Evolutionary conservation across 2,797 vertebrate genomes (phyloP), one percentile per base, ranked within the genome.

Genomic region (Cottoperca gobio): DNA sequence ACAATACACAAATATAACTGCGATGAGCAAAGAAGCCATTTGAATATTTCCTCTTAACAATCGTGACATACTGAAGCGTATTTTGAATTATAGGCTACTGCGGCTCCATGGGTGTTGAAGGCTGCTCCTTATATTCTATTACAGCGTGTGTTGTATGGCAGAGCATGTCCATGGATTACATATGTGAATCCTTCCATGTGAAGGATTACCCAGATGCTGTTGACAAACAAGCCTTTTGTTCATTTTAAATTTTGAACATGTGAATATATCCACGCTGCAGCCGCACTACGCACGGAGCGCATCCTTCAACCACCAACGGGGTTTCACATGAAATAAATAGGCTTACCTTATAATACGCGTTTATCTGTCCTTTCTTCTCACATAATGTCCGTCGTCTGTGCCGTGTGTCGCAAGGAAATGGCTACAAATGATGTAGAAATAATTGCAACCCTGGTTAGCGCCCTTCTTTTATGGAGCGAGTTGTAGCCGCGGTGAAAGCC

Each of bases 341-440:
- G 6, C 73, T 74, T 74, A 85, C 83, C 79, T 76, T 37, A 0
- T 28, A 10, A 53, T 16, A 46, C 17, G 13, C 9, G 10, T 28
- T 24, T 3, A 28, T 48, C 11, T 1, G 17, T 63, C 43, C 43
- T 3, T 3, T 58, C 37, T 45, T 49, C 45, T 43, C 55, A 28
- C 66, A 23, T 35, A 1, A 0, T 24, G 10, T 37, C 24, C 5
- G 39, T 24, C 58, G 42, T 13, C 21, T 17, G 24, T 12, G n/a
- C 46, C 11, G 62, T 10, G 23, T 45, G 12, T 33, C 14, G 8
- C 9, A 14, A 31, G 1, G 3, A 12, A 28, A 31, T 28, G 16
- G 26, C 4, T 5, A 8, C n/a, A 45, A 37, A 9, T 16, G 23
- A 19, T 48, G 3, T 12, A 9, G 13, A 28, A 53, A 33, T 16